Evolutionary conservation across 2,888 invertebrate genomes (phyloP).

Genomic region (Tanaodytes sp.): DNA sequence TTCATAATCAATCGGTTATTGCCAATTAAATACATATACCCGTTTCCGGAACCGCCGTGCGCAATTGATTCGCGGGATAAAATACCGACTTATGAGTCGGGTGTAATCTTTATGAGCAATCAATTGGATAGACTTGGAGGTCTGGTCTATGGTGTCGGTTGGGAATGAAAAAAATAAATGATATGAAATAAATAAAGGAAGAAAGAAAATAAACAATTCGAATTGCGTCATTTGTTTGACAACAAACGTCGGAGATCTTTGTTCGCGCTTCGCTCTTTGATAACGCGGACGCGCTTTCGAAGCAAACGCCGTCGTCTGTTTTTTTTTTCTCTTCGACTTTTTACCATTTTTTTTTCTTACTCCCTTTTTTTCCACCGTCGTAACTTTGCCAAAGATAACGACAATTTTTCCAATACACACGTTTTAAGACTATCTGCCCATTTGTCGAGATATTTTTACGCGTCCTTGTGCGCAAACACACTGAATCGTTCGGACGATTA

Average conservation of each 20-base stretch:
- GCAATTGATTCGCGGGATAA: too few relatives aligned
- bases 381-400: slow-evolving; percentile 51
- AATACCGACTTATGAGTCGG: too few relatives aligned
- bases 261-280: too few relatives aligned
- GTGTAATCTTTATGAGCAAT: slow-evolving; percentile 45
- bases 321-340: too few relatives aligned
- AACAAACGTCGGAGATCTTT: slow-evolving; percentile 45
- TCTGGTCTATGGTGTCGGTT: slow-evolving; percentile 41
- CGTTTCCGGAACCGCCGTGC: too few relatives aligned
- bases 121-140: slow-evolving; percentile 46
- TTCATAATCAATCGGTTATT: too few relatives aligned
- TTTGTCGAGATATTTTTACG: slow-evolving; percentile 46
- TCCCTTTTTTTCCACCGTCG: too few relatives aligned
- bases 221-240: slow-evolving; percentile 52
- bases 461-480: slow-evolving; percentile 51
- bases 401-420: slow-evolving; percentile 44
- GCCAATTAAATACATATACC: too few relatives aligned
- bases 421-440: too few relatives aligned
- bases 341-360: too few relatives aligned
- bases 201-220: slow-evolving; percentile 30
- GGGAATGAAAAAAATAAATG: too few relatives aligned
- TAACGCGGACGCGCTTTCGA: slow-evolving; percentile 17
- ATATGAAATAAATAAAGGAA: too few relatives aligned
- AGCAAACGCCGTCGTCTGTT: slow-evolving; percentile 7
- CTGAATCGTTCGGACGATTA: slow-evolving; percentile 48